Evolutionary conservation across 2,797 vertebrate genomes (phyloP).

Genomic region (Hapalemur alaotrensis): DNA sequence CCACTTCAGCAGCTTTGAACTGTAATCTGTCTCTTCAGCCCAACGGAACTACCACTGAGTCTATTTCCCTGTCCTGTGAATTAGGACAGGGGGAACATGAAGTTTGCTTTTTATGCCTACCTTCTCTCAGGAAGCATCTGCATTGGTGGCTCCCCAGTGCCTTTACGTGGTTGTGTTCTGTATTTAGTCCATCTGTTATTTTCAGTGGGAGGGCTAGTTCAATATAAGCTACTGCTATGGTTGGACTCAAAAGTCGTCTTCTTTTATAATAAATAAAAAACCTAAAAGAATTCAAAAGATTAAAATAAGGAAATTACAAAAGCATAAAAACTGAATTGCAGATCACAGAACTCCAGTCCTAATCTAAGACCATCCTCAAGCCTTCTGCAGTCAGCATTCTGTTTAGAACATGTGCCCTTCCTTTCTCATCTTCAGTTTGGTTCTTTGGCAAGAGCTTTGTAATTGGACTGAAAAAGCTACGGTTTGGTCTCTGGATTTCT

Average conservation of each 20-base stretch:
- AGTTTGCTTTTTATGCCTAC: background rate
- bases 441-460: conserved; percentile 25
- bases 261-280: conserved; percentile 20
- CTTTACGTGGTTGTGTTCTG: background rate
- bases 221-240: background rate
- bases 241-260: background rate
- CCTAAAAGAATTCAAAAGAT: background rate
- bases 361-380: background rate
- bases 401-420: background rate
- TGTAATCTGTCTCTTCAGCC: background rate
- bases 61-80: background rate
- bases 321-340: background rate
- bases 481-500: background rate
- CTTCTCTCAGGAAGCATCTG: background rate
- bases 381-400: background rate
- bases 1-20: background rate
- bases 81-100: background rate
- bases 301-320: conserved; percentile 8
- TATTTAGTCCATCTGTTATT: background rate
- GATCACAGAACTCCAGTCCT: background rate
- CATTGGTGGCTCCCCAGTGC: background rate
- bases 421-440: background rate
- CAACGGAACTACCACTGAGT: background rate
- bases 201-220: background rate
- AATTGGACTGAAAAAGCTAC: background rate